Evolutionary conservation across 2,797 vertebrate species (phyloP).

Genomic region (Paedocypris micromegethes): DNA sequence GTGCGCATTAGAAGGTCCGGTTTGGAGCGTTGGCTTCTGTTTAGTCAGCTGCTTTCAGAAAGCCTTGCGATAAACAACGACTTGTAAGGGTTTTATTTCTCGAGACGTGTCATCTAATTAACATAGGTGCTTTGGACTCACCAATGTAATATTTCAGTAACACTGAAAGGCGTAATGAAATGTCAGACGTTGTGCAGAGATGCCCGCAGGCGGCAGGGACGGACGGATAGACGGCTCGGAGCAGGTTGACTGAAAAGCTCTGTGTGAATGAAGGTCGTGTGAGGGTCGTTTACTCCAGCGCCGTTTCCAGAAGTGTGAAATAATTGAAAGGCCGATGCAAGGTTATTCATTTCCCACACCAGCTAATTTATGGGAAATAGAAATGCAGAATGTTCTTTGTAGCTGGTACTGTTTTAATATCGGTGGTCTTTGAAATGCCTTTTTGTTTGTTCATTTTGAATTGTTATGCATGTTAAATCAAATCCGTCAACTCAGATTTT

Average conservation of each 20-base stretch:
- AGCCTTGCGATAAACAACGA: not conserved
- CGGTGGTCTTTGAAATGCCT: too few species aligned
- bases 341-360: too few species aligned
- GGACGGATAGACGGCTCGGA: conserved; percentile 4
- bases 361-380: too few species aligned
- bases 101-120: conserved; percentile 40
- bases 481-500: too few species aligned
- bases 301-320: not conserved
- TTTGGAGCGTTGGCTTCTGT: conserved; percentile 9
- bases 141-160: conserved; percentile 27
- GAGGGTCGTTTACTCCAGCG: not conserved
- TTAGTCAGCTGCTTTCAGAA: conserved; percentile 1
- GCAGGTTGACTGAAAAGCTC: conserved; percentile 9
- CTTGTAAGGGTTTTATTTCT: conserved; percentile 16
- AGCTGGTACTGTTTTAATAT: too few species aligned
- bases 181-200: conserved; percentile 24
- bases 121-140: conserved; percentile 21
- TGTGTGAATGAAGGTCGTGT: conserved; percentile 14
- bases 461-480: too few species aligned
- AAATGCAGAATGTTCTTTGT: too few species aligned
- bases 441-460: too few species aligned
- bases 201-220: not conserved
- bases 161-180: conserved; percentile 28
- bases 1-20: not conserved
- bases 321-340: too few species aligned